Conservation (phyloP, 2,888 invertebrate species). For the Caenorhabditis virilis region DNA sequence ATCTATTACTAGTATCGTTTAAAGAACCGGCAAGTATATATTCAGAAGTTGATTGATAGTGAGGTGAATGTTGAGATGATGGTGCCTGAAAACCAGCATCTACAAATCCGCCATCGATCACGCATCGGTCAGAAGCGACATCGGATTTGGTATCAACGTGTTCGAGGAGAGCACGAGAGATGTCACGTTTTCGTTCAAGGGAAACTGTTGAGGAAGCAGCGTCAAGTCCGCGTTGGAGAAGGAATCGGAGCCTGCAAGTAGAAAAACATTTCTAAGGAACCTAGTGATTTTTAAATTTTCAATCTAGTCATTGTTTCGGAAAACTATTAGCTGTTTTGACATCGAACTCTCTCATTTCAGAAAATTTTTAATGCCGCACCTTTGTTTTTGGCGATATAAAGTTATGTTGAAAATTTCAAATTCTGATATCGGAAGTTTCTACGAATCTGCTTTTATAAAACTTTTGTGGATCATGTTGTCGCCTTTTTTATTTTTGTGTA, state of each 20-base stretch:
- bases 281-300: too few relatives aligned
- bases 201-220: constrained; percentile 32
- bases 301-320: too few relatives aligned
- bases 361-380: too few relatives aligned
- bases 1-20: constrained; percentile 19
- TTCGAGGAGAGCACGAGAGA: constrained; percentile 46
- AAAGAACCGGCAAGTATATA: constrained; percentile 19
- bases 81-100: constrained; percentile 27
- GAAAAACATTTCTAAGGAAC: too few relatives aligned
- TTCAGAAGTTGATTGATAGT: constrained; percentile 9
- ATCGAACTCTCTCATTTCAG: too few relatives aligned
- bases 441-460: too few relatives aligned
- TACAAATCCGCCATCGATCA: constrained; percentile 28
- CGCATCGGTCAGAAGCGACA: constrained; percentile 19
- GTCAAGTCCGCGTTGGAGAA: constrained; percentile 29
- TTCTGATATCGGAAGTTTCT: too few relatives aligned
- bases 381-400: too few relatives aligned
- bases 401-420: too few relatives aligned
- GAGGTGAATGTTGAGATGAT: not conserved
- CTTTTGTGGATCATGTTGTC: too few relatives aligned
- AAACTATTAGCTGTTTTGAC: too few relatives aligned
- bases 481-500: too few relatives aligned
- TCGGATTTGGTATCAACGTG: constrained; percentile 36
- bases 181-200: constrained; percentile 48
- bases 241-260: constrained; percentile 40